Base-by-base conservation (phyloP, 2,113 vertebrate species). In the Plectropomus leopardus region DNA sequence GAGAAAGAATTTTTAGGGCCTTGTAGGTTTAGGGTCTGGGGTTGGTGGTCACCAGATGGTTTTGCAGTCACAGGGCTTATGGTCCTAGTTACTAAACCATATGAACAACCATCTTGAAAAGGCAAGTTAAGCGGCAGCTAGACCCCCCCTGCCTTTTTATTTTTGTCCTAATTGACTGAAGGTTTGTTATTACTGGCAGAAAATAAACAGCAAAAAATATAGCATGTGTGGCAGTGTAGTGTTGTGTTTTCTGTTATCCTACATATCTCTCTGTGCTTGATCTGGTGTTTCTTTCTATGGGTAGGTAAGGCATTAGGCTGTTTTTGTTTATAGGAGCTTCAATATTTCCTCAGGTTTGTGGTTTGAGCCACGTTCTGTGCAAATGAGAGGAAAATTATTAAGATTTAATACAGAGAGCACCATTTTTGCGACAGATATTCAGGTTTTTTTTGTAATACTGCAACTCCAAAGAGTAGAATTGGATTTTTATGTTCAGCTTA, bases 31-130 rank as follows among this genome's bases (percentile, higher is more conserved):
- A n/a, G n/a, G 32, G 19, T 53, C 54, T 72, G 7, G 55, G 19
- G 21, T 60, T 70, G 61, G 65, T 79, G 66, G 65, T 88, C 73
- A 59, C 57, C 86, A 90, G 72, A 82, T 87, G 82, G 54, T 63
- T 76, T 80, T 84, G 70, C 50, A 76, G 74, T 82, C 86, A 78
- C 67, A 67, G 30, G n/a, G 67, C 64, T 48, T 16, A 19, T 64
- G 26, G 32, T 45, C 65, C 14, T 76, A 53, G 78, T 66, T 63
- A 83, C 78, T 65, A 77, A 86, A 91, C 40, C 87, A 90, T 48
- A 66, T 68, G 83, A 63, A 34, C 71, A n/a, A 19, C 54, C 71
- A 26, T 79, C 78, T 64, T 86, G 76, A 78, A 86, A 89, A 77
- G 17, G 74, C 72, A 65, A 30, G 17, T 17, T 28, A 28, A 55